These are phyloP conservation scores for Oryzias woworae DNA, from an alignment of 2,113 vertebrate genomes.

Conservation along the genomic window DNA sequence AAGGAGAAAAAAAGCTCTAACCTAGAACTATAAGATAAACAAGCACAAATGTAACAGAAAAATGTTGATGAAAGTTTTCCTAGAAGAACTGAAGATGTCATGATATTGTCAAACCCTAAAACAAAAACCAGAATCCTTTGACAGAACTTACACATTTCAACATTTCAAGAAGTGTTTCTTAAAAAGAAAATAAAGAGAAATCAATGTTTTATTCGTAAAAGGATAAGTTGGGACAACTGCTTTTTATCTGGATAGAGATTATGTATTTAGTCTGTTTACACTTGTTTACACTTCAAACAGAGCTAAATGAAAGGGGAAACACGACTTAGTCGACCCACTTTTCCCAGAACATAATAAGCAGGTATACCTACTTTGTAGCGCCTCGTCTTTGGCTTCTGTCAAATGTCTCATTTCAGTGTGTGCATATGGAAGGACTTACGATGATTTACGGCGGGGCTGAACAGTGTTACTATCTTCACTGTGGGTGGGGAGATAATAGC, in stretches of 20 bases:
- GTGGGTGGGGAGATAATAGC: conserved; percentile 59
- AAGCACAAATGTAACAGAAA: too few species aligned
- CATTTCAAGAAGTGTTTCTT: background rate
- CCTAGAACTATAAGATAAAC: too few species aligned
- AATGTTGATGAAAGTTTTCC: too few species aligned
- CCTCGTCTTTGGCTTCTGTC: background rate
- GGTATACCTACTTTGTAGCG: background rate
- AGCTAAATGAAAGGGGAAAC: conserved; percentile 22
- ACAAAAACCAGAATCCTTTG: too few species aligned
- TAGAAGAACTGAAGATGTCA: too few species aligned
- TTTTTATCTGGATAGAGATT: background rate
- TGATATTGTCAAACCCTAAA: too few species aligned
- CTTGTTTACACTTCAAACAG: conserved; percentile 37
- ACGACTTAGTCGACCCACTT: conserved; percentile 3
- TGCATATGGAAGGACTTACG: conserved; percentile 29
- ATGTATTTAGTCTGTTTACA: conserved; percentile 17
- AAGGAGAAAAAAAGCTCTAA: too few species aligned
- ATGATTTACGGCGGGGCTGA: conserved; percentile 28
- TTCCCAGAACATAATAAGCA: conserved; percentile 5
- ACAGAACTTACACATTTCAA: too few species aligned
- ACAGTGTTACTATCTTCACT: conserved; percentile 45
- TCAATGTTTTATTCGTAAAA: background rate
- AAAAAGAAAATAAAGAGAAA: conserved; percentile 16
- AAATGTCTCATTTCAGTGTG: conserved; percentile 11
- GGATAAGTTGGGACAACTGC: conserved; percentile 18